Conservation (phyloP, 2,113 vertebrate species). For the Eleginops maclovinus region DNA sequence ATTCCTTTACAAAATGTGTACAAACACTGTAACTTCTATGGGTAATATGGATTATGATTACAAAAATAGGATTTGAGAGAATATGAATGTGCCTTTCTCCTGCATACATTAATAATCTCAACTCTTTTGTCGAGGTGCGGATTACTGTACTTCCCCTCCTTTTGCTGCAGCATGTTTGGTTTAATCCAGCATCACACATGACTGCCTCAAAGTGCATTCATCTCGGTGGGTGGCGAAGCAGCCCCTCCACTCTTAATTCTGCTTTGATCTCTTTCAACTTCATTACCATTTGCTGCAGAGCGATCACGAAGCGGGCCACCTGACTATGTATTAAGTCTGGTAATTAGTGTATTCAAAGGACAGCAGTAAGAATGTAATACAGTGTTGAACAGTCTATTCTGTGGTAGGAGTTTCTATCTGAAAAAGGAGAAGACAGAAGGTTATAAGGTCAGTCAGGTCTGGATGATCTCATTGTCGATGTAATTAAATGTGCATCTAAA, state of each 20-base stretch:
- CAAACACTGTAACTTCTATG: not conserved
- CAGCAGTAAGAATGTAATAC: not conserved
- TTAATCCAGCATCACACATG: constrained; percentile 40
- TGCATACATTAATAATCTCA: not conserved
- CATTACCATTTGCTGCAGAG: constrained; percentile 22
- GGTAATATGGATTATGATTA: too few species aligned
- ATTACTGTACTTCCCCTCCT: not conserved
- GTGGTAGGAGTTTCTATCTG: not conserved
- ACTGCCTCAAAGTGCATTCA: constrained; percentile 35
- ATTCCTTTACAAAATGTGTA: not conserved
- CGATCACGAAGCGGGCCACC: constrained; percentile 27
- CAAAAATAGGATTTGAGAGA: too few species aligned
- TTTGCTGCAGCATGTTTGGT: not conserved
- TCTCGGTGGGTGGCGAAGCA: constrained; percentile 39
- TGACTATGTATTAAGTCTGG: constrained; percentile 22
- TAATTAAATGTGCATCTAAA: not conserved
- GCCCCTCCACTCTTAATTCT: constrained; percentile 34
- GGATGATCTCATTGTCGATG: not conserved
- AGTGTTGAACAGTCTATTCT: not conserved
- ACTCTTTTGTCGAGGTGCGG: not conserved
- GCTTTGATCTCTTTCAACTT: constrained; percentile 51
- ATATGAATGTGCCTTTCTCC: too few species aligned
- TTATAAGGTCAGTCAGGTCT: too few species aligned
- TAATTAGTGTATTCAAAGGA: constrained; percentile 1
- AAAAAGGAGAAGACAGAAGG: constrained; percentile 18